Conservation (phyloP, 2,113 vertebrate genomes). For the Urocynchramus pylzowi region DNA sequence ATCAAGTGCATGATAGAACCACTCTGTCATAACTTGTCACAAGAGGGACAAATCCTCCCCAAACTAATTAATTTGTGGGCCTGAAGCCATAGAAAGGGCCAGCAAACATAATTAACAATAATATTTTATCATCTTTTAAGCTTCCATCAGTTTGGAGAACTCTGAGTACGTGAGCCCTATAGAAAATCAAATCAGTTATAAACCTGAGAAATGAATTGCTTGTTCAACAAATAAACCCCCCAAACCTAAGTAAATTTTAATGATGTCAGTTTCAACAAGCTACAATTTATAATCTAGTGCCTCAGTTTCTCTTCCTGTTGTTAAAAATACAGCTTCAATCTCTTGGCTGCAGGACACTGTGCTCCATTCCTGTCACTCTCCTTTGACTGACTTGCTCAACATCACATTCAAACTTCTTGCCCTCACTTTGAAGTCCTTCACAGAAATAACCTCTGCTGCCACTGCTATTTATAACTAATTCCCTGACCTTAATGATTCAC, state of each 20-base stretch:
- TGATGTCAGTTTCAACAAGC: neutral
- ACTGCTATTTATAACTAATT: slow-evolving; percentile 1
- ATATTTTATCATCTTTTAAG: neutral
- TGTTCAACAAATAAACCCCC: neutral
- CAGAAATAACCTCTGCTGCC: neutral
- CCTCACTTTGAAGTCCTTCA: neutral
- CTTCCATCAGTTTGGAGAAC: neutral
- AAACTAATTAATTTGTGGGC: neutral
- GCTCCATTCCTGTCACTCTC: neutral
- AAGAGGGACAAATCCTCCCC: neutral
- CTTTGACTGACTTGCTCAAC: neutral
- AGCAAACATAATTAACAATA: neutral
- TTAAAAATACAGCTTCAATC: neutral
- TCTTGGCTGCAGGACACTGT: neutral
- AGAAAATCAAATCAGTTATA: neutral
- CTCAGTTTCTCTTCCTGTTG: neutral
- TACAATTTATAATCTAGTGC: neutral
- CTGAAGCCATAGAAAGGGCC: neutral
- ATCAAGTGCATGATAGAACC: neutral
- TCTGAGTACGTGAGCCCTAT: accelerated
- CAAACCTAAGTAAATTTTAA: neutral
- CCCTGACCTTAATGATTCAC: neutral
- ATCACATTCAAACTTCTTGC: neutral
- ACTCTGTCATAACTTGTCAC: neutral
- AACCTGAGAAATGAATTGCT: neutral